These are phyloP conservation scores for Montipora capricornis DNA, from an alignment of 64 coral and sea anemone genomes.

Conservation along the genomic window DNA sequence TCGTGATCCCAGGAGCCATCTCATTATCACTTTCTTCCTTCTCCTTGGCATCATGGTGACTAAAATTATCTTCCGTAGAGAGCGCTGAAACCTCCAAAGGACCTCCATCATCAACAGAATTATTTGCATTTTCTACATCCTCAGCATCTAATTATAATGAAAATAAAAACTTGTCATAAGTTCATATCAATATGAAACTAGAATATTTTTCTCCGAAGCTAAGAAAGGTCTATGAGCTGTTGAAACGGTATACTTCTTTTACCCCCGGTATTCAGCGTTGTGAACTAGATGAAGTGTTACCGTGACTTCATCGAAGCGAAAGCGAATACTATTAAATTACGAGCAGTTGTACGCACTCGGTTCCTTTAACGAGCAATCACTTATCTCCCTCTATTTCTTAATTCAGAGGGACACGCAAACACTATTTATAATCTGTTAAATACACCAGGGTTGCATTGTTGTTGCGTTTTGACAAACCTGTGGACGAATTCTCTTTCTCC, in stretches of 20 bases:
- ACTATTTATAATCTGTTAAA: background rate
- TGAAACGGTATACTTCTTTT: too few relatives aligned
- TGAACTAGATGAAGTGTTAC: too few relatives aligned
- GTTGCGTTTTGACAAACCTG: background rate
- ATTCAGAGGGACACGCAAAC: background rate
- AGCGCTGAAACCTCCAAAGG: slow-evolving; percentile 41
- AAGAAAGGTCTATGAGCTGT: background rate
- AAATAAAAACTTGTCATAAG: background rate
- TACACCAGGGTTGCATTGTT: background rate
- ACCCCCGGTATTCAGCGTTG: too few relatives aligned
- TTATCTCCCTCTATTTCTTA: too few relatives aligned
- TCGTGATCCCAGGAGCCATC: slow-evolving; percentile 61
- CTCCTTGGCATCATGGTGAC: background rate
- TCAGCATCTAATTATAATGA: background rate
- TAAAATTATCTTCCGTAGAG: background rate
- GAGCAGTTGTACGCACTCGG: too few relatives aligned
- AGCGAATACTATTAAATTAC: too few relatives aligned
- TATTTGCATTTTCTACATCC: background rate
- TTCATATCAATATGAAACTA: too few relatives aligned
- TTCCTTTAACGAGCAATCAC: too few relatives aligned
- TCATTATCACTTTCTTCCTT: slow-evolving; percentile 40
- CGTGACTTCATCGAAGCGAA: too few relatives aligned
- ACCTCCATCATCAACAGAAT: slow-evolving; percentile 21
- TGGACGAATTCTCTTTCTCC: background rate
- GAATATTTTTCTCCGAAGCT: background rate